A percentile compares a stretch with the other conserved stretches of the same genome.
Evolutionary conservation across 2,113 vertebrate species (phyloP).

Genomic region (Meleagris gallopavo): DNA sequence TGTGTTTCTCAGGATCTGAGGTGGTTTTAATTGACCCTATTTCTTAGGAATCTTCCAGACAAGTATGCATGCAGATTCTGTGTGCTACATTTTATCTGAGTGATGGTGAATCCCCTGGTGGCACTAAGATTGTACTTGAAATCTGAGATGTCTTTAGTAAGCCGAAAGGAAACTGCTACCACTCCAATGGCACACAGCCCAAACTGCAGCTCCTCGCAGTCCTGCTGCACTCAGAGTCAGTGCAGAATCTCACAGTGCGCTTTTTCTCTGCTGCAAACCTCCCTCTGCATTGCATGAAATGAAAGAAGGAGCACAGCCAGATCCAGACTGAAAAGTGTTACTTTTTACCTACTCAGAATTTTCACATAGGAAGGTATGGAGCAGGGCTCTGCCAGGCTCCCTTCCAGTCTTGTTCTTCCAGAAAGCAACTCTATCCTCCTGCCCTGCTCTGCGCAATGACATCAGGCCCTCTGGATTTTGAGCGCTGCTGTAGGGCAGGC

Average conservation of each 20-base stretch:
- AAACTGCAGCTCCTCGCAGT: neutral
- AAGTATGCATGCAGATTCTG: fast-evolving
- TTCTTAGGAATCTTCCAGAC: neutral
- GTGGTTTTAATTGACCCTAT: neutral
- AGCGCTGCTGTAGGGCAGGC: neutral
- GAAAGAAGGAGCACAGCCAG: neutral
- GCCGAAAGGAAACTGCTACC: neutral
- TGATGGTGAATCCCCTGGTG: neutral
- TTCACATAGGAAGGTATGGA: neutral
- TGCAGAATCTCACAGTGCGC: fast-evolving
- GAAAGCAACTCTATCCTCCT: neutral
- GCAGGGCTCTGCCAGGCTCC: fast-evolving
- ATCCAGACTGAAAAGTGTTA: neutral
- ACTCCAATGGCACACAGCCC: fast-evolving
- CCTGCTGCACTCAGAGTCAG: neutral
- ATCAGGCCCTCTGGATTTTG: neutral
- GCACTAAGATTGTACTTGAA: neutral
- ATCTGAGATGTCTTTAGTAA: neutral
- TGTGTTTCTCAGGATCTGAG: neutral
- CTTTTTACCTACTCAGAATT: fast-evolving
- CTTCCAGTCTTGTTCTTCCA: neutral
- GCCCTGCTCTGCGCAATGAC: neutral
- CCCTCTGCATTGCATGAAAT: neutral
- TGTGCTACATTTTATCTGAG: neutral
- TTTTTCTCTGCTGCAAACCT: neutral